Percentiles rank a stretch among this genome's conserved stretches.
These are phyloP conservation scores for Pteromalus puparum DNA, from an alignment of 1,140 invertebrate genomes.

Conservation along the genomic window DNA sequence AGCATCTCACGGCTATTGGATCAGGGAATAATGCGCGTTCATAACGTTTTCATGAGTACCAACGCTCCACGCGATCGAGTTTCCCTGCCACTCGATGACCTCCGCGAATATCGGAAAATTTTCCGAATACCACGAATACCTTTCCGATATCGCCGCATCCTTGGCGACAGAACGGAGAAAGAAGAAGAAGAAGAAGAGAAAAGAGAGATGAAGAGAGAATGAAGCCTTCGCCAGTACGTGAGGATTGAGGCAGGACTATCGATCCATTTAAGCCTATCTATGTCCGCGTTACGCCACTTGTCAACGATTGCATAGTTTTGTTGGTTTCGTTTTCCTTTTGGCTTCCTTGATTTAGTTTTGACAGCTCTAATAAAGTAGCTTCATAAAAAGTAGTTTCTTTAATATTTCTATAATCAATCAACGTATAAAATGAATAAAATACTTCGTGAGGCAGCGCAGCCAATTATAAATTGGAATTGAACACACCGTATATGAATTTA, in stretches of 20 bases:
- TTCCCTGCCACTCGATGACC: conserved; percentile 24
- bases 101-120: conserved; percentile 41
- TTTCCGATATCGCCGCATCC: background rate
- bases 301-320: conserved; percentile 7
- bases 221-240: background rate
- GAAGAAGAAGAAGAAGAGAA: background rate
- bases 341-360: background rate
- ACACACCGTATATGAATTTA: no score
- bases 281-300: background rate
- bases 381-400: background rate
- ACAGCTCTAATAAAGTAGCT: background rate
- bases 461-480: no score
- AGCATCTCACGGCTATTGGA: conserved; percentile 35
- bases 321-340: background rate
- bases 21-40: conserved; percentile 36
- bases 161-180: background rate
- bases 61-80: background rate
- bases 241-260: conserved; percentile 37
- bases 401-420: no score
- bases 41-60: conserved; percentile 38
- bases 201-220: background rate
- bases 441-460: no score
- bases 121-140: conserved; percentile 39
- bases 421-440: no score
- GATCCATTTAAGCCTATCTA: conserved; percentile 16